Conservation (phyloP, 2,797 vertebrate species). For the Iguana delicatissima region DNA sequence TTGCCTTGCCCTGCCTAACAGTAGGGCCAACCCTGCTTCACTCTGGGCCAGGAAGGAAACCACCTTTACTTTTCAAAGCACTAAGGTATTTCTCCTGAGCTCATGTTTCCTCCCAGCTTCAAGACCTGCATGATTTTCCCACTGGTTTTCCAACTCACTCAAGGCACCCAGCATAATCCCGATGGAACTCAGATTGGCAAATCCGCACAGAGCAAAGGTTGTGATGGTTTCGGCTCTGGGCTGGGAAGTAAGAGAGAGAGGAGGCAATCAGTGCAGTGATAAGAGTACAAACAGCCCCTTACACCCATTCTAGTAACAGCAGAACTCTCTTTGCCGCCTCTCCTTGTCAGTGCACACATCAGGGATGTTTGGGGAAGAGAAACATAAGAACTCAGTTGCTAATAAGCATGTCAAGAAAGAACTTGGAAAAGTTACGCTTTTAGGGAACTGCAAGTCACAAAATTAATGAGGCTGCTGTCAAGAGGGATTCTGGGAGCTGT, state of each 20-base stretch:
- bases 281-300: neutral
- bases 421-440: too few relatives aligned
- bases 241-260: slow-evolving; percentile 73
- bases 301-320: neutral
- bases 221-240: slow-evolving; percentile 89
- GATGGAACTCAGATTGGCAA: slow-evolving; percentile 94
- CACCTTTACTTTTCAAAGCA: neutral
- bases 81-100: neutral
- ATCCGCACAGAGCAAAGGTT: slow-evolving; percentile 94
- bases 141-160: slow-evolving; percentile 80
- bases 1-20: neutral
- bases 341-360: neutral
- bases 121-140: rapidly evolving
- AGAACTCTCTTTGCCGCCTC: neutral
- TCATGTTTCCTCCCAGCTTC: neutral
- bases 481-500: too few relatives aligned
- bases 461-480: too few relatives aligned
- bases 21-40: neutral
- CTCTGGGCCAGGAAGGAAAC: neutral
- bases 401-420: neutral
- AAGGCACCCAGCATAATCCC: slow-evolving; percentile 94
- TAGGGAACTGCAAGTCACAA: too few relatives aligned
- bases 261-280: neutral
- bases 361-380: too few relatives aligned
- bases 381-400: neutral